Evolutionary conservation across 2,888 invertebrate species (phyloP).

Genomic region (Mechanitis mazaeus): DNA sequence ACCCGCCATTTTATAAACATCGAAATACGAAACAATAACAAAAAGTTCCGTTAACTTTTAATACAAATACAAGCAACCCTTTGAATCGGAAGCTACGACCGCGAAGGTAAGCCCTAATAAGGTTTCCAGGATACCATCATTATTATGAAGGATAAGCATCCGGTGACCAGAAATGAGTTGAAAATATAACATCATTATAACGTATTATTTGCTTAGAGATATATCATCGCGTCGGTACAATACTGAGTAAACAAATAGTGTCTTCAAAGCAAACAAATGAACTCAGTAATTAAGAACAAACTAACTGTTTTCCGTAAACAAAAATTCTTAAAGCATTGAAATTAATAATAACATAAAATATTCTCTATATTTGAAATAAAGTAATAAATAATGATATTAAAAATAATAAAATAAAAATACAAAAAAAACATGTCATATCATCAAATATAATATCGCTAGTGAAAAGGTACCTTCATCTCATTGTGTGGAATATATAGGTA

Average conservation of each 20-base stretch:
- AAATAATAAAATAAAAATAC: too few species aligned
- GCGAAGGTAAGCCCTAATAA: neutral
- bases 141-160: slow-evolving; percentile 1
- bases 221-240: neutral
- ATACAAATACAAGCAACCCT: neutral
- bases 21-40: neutral
- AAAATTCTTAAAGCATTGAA: too few species aligned
- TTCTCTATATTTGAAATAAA: too few species aligned
- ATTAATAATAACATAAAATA: too few species aligned
- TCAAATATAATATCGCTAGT: neutral
- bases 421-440: too few species aligned
- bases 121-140: neutral
- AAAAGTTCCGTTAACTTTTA: neutral
- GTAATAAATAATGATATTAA: too few species aligned
- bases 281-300: too few species aligned
- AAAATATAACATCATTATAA: neutral
- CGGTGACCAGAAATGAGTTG: neutral
- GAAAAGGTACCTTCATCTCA: slow-evolving; percentile 10
- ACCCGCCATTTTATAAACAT: too few species aligned
- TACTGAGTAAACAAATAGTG: neutral
- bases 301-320: too few species aligned
- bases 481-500: slow-evolving; percentile 44
- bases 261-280: too few species aligned
- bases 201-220: neutral
- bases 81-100: neutral